Base-by-base conservation (phyloP, 1,140 invertebrate species). In the Acromyrmex charruanus region DNA sequence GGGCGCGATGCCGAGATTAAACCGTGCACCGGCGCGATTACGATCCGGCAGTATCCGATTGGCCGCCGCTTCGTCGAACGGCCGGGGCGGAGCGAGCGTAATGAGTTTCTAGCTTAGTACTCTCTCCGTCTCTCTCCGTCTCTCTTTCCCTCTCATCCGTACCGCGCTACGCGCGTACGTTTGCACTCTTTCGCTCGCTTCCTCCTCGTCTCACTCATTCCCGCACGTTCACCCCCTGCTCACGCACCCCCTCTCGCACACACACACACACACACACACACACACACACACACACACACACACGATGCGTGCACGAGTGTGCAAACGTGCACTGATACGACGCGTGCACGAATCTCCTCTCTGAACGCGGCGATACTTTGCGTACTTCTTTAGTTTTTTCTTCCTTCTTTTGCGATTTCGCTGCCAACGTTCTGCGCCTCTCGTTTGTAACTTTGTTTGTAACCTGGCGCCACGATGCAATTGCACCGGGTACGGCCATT, bases 41-140 rank as follows among this genome's bases (percentile, higher is more conserved):
- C 94, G 91, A 95, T 95, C 93, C 93, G 88, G 79, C 87, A 88
- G 90, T 92, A 94, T 94, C 92, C 92, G 93, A 95, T 95, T 95
- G 95, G 95, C 91, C 91, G 93, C 81, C 85, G 89, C 89, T 91
- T 93, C 91, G 93, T 94, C 93, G 94, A 95, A 95, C 90, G 90
- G 91, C 85, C 91, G 93, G 92, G 95, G 95, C 95, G 95, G 95
- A 94, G 95, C 94, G 86, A 94, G 74, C 85, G 92, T 95, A 95
- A 95, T 95, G 95, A 95, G 94, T 95, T 95, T 94, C 94, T 93
- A 94, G 92, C 93, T 94, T 92, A 93, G 92, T 92, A 93, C 91
- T 89, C 89, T 89, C 81, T 63, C 21, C 61, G 63, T 58, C 82
- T 87, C 88, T 90, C 87, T 39, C 28, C 61, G 68, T 58, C 82